These are phyloP conservation scores for Listronotus bonariensis DNA, from an alignment of 1,140 invertebrate species.

Conservation along the genomic window DNA sequence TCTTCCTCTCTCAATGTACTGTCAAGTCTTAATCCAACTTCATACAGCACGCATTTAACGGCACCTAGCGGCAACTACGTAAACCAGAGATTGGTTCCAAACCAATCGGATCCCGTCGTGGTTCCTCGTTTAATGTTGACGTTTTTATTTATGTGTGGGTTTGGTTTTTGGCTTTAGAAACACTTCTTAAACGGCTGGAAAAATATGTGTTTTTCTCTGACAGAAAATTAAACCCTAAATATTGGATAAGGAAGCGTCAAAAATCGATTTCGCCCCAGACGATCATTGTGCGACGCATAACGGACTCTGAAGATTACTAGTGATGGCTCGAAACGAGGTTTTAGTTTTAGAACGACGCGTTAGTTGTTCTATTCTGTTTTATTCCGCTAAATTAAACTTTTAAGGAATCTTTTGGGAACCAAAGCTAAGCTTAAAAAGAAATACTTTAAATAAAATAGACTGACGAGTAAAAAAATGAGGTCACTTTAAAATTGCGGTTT, in stretches of 20 bases:
- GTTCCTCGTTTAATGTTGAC: not conserved
- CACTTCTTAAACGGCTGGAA: conserved; percentile 1
- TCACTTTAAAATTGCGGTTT: no score
- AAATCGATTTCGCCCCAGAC: conserved; percentile 20
- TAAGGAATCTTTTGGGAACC: no score
- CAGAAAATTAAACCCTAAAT: conserved; percentile 11
- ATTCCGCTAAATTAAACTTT: not conserved
- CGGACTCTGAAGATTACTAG: conserved; percentile 1
- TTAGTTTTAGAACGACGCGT: not conserved
- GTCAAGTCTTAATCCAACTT: no score
- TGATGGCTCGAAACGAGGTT: not conserved
- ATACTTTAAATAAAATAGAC: no score
- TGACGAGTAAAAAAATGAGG: no score
- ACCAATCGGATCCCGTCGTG: not conserved
- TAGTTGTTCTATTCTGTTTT: not conserved
- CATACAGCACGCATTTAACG: no score
- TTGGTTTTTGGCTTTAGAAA: conserved; percentile 9
- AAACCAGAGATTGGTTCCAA: no score
- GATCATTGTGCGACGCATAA: conserved; percentile 23
- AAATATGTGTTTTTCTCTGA: conserved; percentile 25
- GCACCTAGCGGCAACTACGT: no score
- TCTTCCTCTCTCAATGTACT: no score
- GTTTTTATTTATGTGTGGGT: conserved; percentile 3
- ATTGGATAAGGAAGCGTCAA: conserved; percentile 24
- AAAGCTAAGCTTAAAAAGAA: no score